A percentile compares a stretch with the other conserved stretches of the same genome.
Evolutionary conservation across 2,888 invertebrate genomes (phyloP).

Genomic region (Limnephilus lunatus): DNA sequence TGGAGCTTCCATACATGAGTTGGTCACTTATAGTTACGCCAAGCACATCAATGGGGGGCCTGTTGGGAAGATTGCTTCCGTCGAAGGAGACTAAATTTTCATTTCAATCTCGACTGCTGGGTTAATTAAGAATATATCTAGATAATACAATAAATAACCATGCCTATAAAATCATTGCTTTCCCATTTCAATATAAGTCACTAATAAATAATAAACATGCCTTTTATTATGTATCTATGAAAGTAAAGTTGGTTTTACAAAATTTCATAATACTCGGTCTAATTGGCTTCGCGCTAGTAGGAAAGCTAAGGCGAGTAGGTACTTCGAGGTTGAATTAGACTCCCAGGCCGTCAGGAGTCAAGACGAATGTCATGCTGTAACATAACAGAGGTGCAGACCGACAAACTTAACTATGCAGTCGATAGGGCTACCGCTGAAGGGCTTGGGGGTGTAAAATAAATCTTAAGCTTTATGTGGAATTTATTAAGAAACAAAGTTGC

Average conservation of each 20-base stretch:
- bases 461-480: too few species aligned
- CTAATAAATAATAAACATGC: not conserved
- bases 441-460: not conserved
- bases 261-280: not conserved
- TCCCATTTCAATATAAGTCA: not conserved
- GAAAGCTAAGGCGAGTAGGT: not conserved
- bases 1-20: too few species aligned
- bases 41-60: too few species aligned
- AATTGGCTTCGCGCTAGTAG: not conserved
- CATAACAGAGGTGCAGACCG: not conserved
- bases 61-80: too few species aligned
- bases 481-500: not conserved
- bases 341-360: not conserved
- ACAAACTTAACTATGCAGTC: not conserved
- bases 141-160: not conserved
- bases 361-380: not conserved
- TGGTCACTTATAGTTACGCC: too few species aligned
- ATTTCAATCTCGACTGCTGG: too few species aligned
- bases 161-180: not conserved
- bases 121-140: too few species aligned
- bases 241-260: not conserved
- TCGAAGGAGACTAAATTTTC: too few species aligned
- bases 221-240: not conserved
- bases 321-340: not conserved
- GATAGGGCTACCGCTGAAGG: not conserved